Conservation (phyloP, 2,888 invertebrate genomes). For the Atherix ibis region DNA sequence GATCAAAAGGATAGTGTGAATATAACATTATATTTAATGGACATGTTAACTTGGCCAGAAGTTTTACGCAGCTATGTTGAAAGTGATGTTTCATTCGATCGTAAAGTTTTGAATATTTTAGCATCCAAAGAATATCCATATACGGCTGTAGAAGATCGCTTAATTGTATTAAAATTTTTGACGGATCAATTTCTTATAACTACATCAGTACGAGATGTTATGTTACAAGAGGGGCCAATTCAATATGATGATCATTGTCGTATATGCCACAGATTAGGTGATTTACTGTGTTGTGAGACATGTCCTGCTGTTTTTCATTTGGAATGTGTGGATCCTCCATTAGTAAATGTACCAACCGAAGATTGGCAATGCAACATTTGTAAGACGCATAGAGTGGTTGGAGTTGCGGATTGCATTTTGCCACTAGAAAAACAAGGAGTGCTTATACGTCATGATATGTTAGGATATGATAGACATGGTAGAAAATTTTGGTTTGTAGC, state of each 20-base stretch:
- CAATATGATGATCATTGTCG: constrained; percentile 88
- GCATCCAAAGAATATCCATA: constrained; percentile 78
- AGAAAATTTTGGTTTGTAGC: constrained; percentile 95
- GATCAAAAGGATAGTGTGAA: constrained; percentile 97
- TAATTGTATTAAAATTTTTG: constrained; percentile 74
- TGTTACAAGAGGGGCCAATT: constrained; percentile 86
- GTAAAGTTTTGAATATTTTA: constrained; percentile 51
- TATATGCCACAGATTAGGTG: constrained; percentile 82
- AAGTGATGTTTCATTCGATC: constrained; percentile 71
- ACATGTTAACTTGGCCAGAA: constrained; percentile 95
- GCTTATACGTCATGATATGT: constrained; percentile 78
- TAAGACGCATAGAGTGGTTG: constrained; percentile 76
- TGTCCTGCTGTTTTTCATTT: constrained; percentile 97
- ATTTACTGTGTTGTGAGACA: constrained; percentile 91
- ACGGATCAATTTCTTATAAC: constrained; percentile 90
- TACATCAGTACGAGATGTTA: constrained; percentile 82
- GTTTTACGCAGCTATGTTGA: constrained; percentile 77
- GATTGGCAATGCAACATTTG: constrained; percentile 96
- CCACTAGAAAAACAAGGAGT: constrained; percentile 84
- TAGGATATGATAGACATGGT: constrained; percentile 92
- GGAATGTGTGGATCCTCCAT: constrained; percentile 88
- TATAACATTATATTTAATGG: constrained; percentile 80
- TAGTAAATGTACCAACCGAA: constrained; percentile 87
- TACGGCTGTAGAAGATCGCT: constrained; percentile 56
- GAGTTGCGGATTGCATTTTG: constrained; percentile 85